These are phyloP conservation scores for Sipunculus nudus DNA, from an alignment of 2,888 invertebrate genomes.

Conservation along the genomic window DNA sequence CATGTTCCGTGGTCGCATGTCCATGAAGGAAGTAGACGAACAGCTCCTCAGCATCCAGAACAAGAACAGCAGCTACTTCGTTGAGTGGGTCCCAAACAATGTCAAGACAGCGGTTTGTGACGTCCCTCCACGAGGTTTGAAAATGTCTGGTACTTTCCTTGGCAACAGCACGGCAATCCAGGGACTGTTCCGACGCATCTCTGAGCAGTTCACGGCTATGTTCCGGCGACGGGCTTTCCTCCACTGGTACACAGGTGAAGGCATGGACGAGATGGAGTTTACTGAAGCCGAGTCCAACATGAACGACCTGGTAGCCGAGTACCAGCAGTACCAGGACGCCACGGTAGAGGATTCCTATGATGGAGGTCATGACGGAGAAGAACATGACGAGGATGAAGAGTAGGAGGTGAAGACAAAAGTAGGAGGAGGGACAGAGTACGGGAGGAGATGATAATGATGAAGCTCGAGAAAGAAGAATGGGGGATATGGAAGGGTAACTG, in stretches of 20 bases:
- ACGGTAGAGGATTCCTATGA: no score
- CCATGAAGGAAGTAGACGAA: slow-evolving; percentile 93
- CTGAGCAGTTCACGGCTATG: slow-evolving; percentile 73
- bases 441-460: no score
- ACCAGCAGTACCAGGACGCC: no score
- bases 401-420: no score
- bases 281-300: no score
- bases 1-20: slow-evolving; percentile 90
- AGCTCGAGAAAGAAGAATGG: no score
- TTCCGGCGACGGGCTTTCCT: slow-evolving; percentile 83
- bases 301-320: no score
- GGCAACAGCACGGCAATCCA: slow-evolving; percentile 69
- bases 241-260: no score
- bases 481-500: no score
- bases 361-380: slow-evolving; percentile 75
- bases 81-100: slow-evolving; percentile 93
- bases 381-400: slow-evolving; percentile 89
- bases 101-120: slow-evolving; percentile 91
- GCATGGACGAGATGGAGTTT: no score
- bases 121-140: slow-evolving; percentile 86
- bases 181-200: slow-evolving; percentile 55
- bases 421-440: no score
- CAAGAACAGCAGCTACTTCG: slow-evolving; percentile 88
- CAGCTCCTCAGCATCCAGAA: slow-evolving; percentile 95
- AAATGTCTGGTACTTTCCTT: slow-evolving; percentile 92